Evolutionary conservation across 2,888 invertebrate species (phyloP).

Genomic region (Cosmopolites sordidus): DNA sequence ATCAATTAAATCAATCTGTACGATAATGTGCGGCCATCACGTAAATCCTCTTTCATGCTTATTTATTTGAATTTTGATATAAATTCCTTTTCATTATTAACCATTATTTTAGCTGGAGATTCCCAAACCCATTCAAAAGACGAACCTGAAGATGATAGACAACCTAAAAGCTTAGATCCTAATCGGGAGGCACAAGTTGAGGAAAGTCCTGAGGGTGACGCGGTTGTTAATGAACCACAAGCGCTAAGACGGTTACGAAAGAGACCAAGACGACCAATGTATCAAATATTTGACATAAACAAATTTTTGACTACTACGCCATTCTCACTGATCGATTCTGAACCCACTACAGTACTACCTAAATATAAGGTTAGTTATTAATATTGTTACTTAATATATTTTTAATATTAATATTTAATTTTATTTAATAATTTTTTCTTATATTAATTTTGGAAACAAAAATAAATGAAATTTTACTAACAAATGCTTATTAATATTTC

Average conservation of each 20-base stretch:
- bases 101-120: too few relatives aligned
- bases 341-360: slow-evolving; percentile 32
- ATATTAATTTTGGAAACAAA: not conserved
- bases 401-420: too few relatives aligned
- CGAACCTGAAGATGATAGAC: too few relatives aligned
- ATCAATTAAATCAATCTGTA: too few relatives aligned
- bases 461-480: not conserved
- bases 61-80: too few relatives aligned
- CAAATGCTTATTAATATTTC: not conserved
- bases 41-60: too few relatives aligned
- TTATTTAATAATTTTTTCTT: not conserved
- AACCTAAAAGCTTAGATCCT: not conserved
- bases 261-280: slow-evolving; percentile 18
- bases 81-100: too few relatives aligned
- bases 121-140: too few relatives aligned
- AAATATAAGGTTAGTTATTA: slow-evolving; percentile 30
- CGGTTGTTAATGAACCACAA: slow-evolving; percentile 10
- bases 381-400: not conserved
- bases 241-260: slow-evolving; percentile 21
- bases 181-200: not conserved
- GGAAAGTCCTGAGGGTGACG: not conserved
- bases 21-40: too few relatives aligned
- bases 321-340: slow-evolving; percentile 13
- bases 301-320: slow-evolving; percentile 24
- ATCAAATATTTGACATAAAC: slow-evolving; percentile 30